phyloP scores from a whole-genome alignment of 2,888 invertebrate species.

The Abscondita cerata region DNA sequence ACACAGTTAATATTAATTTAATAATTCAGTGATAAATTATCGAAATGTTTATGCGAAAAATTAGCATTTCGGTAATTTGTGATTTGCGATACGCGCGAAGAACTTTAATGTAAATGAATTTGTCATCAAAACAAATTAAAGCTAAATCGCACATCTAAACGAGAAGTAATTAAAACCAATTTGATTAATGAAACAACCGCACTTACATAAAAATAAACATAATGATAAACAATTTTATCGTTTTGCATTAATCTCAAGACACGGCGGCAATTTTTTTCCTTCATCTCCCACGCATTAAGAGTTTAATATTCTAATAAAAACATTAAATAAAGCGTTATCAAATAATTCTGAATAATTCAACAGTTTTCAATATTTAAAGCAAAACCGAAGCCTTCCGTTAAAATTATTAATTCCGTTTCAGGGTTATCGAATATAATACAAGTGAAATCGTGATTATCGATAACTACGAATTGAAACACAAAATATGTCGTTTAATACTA shows the following conservation, averaged over 20 bases:
- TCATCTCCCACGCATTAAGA: neutral
- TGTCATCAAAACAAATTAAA: slow-evolving; percentile 10
- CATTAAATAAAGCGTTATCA: slow-evolving; percentile 2
- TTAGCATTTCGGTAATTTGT: too few relatives aligned
- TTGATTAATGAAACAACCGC: neutral
- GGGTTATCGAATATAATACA: slow-evolving; percentile 6
- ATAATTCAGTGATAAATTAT: neutral
- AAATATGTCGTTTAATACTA: too few relatives aligned
- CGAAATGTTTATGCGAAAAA: slow-evolving; percentile 3
- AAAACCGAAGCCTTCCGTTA: neutral
- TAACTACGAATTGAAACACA: too few relatives aligned
- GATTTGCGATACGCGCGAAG: neutral
- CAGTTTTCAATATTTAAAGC: neutral
- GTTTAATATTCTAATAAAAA: neutral
- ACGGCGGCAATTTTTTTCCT: neutral
- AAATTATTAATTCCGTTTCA: neutral
- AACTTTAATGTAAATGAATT: slow-evolving; percentile 4
- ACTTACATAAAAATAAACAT: neutral
- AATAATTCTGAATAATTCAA: neutral
- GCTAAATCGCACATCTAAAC: neutral
- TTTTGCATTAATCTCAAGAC: neutral
- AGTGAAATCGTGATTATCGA: too few relatives aligned
- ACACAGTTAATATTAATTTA: neutral
- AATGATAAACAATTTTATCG: neutral
- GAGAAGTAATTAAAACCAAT: neutral